Base-by-base conservation (phyloP, 2,888 invertebrate species). In the Nipponacmea schrenckii region DNA sequence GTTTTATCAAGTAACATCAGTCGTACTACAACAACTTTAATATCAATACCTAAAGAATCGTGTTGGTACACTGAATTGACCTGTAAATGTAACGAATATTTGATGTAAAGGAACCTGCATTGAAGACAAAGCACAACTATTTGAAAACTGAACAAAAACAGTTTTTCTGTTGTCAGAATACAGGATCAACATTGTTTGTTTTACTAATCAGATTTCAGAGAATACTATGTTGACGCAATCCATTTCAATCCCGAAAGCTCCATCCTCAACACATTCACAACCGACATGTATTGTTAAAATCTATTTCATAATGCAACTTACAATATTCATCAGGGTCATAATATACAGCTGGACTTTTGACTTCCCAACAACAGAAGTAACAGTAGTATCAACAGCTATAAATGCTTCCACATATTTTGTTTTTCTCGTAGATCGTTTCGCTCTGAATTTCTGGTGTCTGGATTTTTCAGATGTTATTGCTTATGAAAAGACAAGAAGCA, bases 31-130 rank as follows among this genome's bases (percentile, higher is more conserved):
- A 93, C 93, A 26, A 94, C 90, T 80, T 93, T 92, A 88, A 94
- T 91, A 85, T 93, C 93, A 0, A 93, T 92, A 77, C 92, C 92
- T 77, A 94, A 90, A 14, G 94, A 93, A 8, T 92, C 92, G 87
- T 94, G 94, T 88, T 93, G 93, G 89, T 94, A 94, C 84, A 94
- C 93, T 76, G 93, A 93, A 89, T 94, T 94, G 80, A 94, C 94
- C 94, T 94, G 90, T 84, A 83, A 81, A 20, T 56, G 17, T 26
- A 20, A 26, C 31, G 68, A 48, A 45, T 12, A 50, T 45, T 26
- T 2, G 8, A 44, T 8, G 14, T n/a, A 14, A 46, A 45, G 2
- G 7, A 2, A 70, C 17, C 2, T 14, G 31, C 48, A n/a, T 20
- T 48, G 12, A 45, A 17, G 27, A 15, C 63, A 17, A 44, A 12